Base-by-base conservation (phyloP, 2,797 vertebrate species). In the Sebastes taczanowskii region DNA sequence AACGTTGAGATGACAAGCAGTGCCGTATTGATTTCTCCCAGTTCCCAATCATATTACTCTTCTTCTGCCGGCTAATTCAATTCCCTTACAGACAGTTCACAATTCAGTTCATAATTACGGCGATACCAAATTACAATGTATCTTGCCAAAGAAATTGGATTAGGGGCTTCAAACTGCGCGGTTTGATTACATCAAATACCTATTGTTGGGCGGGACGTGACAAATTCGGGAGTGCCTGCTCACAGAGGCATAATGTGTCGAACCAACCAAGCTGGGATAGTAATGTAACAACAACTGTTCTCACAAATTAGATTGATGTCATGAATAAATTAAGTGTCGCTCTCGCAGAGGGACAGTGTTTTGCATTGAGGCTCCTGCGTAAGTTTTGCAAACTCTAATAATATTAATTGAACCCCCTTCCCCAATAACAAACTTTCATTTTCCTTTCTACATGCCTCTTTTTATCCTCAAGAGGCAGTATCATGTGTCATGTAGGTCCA, bases 11-110 rank as follows among this genome's bases (percentile, higher is more conserved):
- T 88, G 92, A 91, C 85, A 77, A 92, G 86, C 86, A 88, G 82
- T 8, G 84, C 75, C 85, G 90, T 94, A 94, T 94, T 92, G 94
- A 94, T 94, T 94, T 89, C 90, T 93, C 89, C 77, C 79, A 73
- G 91, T 93, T 93, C 89, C 90, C 93, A 93, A 93, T 94, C 92
- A 93, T 93, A 93, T 94, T 94, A 94, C 87, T 91, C 86, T 85
- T 91, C 88, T 86, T 93, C 88, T 90, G 80, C 75, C 20, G n/a
- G 83, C 85, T 94, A 94, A 95, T 94, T 94, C 81, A 91, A 93
- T 94, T 91, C 89, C 89, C 86, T 90, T 80, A 89, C 87, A 94
- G 88, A 87, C 88, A 90, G 85, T 93, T 93, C 86, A 91, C 89
- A 91, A 93, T 92, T 94, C 85, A 91, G 89, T 93, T 95, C 91